phyloP scores from a whole-genome alignment of 2,888 invertebrate genomes.

The Coecobrya sp. region DNA sequence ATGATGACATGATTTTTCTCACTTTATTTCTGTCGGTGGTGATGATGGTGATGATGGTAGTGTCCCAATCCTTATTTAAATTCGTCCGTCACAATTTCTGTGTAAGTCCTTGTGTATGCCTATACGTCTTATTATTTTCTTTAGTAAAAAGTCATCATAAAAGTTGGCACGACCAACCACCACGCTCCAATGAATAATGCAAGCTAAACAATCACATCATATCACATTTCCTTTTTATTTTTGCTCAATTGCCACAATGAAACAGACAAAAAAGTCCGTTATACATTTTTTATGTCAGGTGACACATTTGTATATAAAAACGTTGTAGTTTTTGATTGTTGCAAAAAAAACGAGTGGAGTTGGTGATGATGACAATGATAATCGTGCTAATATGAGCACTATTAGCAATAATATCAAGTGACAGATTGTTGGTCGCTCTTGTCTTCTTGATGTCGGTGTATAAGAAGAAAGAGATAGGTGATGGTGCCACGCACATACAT shows the following conservation, averaged over 20 bases:
- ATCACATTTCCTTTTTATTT: slow-evolving; percentile 33
- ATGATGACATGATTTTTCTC: slow-evolving; percentile 75
- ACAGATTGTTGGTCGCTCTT: slow-evolving; percentile 50
- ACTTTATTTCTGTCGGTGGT: slow-evolving; percentile 47
- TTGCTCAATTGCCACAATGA: background rate
- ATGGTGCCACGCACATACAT: slow-evolving; percentile 37
- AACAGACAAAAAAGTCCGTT: slow-evolving; percentile 20
- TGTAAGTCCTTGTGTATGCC: background rate
- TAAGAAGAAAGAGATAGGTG: background rate
- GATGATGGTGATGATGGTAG: background rate
- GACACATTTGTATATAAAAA: slow-evolving; percentile 28
- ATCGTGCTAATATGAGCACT: slow-evolving; percentile 59
- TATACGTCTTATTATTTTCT: background rate
- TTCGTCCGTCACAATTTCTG: background rate
- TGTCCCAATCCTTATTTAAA: slow-evolving; percentile 50
- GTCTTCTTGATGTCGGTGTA: slow-evolving; percentile 56
- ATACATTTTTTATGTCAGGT: slow-evolving; percentile 45
- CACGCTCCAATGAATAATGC: slow-evolving; percentile 54
- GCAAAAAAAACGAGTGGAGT: slow-evolving; percentile 14
- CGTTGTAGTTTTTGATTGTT: slow-evolving; percentile 14
- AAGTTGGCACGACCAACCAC: slow-evolving; percentile 54
- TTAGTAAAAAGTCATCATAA: background rate
- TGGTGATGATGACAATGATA: slow-evolving; percentile 44
- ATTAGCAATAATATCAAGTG: slow-evolving; percentile 67
- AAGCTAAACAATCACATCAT: slow-evolving; percentile 29